Base-by-base conservation (phyloP, 2,113 vertebrate species). In the Leiothrix lutea region DNA sequence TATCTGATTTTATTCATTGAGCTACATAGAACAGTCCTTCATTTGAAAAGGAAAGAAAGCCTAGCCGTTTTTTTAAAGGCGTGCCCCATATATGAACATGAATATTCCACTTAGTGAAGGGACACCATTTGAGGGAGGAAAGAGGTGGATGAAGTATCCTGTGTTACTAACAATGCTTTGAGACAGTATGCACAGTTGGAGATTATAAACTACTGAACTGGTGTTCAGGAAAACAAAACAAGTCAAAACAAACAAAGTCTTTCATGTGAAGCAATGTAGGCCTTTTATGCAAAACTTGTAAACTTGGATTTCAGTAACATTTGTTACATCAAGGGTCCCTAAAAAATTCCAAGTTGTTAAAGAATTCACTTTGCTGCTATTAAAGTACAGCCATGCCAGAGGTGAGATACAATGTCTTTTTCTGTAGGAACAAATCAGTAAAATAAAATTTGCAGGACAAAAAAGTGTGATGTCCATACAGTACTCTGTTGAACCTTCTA, bases 1-100 rank as follows among this genome's bases (percentile, higher is more conserved):
- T 60, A 58, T 10, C 51, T 57, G 10, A 56, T 80, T 88, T 86
- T 83, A 71, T 79, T 78, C 19, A 45, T 1, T 88, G 57, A 90
- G 42, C n/a, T 66, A 38, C 31, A 53, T 25, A 66, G 79, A 70
- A 29, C 42, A 73, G 50, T 48, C 28, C 62, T 90, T 86, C 17
- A 53, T 57, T 90, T 94, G 94, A 93, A 88, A 31, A 28, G 14
- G 29, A 57, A 70, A 67, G 65, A 91, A 80, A 80, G 82, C 40
- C 74, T 74, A 40, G 47, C 48, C 44, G 62, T 61, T 82, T 85
- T 45, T 77, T 94, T 95, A 86, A 96, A 95, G 83, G 20, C 57
- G 20, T 67, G n/a, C 16, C 17, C 26, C 75, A 61, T 66, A 22
- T 48, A 87, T 95, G 94, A 82, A n/a, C 95, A 74, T 69, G 77